Percentiles rank a stretch among this genome's conserved stretches.
Conservation (phyloP, 1,140 invertebrate species). For the Rhysida immarginata region DNA sequence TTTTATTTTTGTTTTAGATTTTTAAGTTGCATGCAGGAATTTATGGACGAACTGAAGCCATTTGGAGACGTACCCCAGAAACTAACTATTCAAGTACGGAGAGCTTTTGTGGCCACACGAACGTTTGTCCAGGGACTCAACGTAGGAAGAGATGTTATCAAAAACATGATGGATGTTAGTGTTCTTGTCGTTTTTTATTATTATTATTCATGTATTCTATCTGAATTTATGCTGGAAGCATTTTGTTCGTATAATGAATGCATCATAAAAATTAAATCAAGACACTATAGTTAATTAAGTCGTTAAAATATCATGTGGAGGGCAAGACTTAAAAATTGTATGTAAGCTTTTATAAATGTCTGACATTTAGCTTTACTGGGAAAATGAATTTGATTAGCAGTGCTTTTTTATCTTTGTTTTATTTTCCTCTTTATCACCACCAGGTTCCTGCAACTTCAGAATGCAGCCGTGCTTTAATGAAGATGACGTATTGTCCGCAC, state of each 20-base stretch:
- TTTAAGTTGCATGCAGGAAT: constrained; percentile 65
- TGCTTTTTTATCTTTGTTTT: too few species aligned
- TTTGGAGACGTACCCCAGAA: constrained; percentile 89
- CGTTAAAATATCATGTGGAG: too few species aligned
- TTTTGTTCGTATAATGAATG: too few species aligned
- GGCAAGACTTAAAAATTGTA: too few species aligned
- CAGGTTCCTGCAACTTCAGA: constrained; percentile 42
- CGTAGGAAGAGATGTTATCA: constrained; percentile 64
- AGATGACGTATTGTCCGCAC: constrained; percentile 69
- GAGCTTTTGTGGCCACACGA: constrained; percentile 83
- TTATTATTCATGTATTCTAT: too few species aligned
- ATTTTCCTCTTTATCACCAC: too few species aligned
- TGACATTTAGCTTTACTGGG: too few species aligned
- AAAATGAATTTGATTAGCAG: too few species aligned
- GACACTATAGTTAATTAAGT: too few species aligned
- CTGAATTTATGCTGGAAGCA: too few species aligned
- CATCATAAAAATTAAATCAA: too few species aligned
- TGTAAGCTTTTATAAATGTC: too few species aligned
- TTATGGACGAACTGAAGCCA: constrained; percentile 82
- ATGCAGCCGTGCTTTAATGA: constrained; percentile 59
- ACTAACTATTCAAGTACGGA: constrained; percentile 67
- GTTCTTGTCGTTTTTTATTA: background rate
- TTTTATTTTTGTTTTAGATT: constrained; percentile 37
- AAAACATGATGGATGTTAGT: constrained; percentile 62
- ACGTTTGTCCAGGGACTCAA: constrained; percentile 78